A percentile compares a stretch with the other conserved stretches of the same genome.
These are phyloP conservation scores for Stegana nigrithorax DNA, from an alignment of 2,888 invertebrate species.

Conservation along the genomic window DNA sequence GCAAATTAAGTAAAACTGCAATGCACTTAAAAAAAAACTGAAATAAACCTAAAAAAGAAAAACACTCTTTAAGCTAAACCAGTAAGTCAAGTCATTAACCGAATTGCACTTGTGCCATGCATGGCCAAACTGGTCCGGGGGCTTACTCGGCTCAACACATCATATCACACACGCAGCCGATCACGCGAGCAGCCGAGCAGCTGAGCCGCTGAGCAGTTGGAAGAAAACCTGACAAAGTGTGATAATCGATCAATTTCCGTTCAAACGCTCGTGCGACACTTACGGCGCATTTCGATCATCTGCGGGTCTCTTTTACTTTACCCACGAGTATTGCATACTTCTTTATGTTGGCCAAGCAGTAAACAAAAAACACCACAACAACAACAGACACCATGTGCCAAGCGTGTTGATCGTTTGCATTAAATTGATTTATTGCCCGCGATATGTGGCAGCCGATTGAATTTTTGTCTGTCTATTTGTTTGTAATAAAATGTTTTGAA, in stretches of 20 bases:
- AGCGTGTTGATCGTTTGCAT: constrained; percentile 17
- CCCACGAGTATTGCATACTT: too few relatives aligned
- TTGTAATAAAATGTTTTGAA: not conserved
- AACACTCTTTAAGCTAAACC: too few relatives aligned
- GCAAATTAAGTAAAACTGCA: constrained; percentile 38
- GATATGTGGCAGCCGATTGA: not conserved
- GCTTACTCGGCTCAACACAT: not conserved
- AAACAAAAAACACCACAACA: too few relatives aligned
- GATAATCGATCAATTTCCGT: constrained; percentile 59
- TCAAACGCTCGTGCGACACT: constrained; percentile 28
- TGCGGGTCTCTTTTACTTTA: not conserved
- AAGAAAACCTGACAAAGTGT: constrained; percentile 36
- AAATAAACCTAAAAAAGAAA: too few relatives aligned
- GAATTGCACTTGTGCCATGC: constrained; percentile 1
- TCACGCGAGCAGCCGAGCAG: too few relatives aligned
- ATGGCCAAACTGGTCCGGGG: constrained; percentile 48
- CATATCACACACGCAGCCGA: not conserved
- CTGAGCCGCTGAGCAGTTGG: not conserved
- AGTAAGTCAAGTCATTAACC: not conserved
- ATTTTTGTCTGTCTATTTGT: constrained; percentile 30
- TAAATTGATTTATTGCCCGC: constrained; percentile 45
- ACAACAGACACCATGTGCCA: not conserved
- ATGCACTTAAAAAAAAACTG: constrained; percentile 37
- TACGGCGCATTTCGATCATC: not conserved
- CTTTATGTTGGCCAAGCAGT: too few relatives aligned